Percentiles rank a stretch among this genome's conserved stretches.
Evolutionary conservation across 2,113 vertebrate genomes (phyloP).

Genomic region (Nematolebias whitei): DNA sequence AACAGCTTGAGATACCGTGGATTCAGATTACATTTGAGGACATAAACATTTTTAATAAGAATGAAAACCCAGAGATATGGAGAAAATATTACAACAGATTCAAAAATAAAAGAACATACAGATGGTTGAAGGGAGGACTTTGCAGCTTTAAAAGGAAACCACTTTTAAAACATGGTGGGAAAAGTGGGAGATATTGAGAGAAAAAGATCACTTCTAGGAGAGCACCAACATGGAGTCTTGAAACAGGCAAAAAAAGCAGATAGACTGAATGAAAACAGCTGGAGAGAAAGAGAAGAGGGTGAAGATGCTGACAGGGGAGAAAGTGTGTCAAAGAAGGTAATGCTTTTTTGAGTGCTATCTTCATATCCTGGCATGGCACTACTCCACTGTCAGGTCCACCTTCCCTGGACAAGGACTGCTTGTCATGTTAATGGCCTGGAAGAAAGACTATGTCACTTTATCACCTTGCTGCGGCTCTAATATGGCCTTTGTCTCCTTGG

Average conservation of each 20-base stretch:
- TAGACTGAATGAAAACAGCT: slow-evolving; percentile 41
- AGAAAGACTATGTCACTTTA: slow-evolving; percentile 68
- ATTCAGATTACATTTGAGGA: slow-evolving; percentile 24
- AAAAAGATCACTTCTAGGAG: slow-evolving; percentile 27
- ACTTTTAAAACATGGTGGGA: slow-evolving; percentile 56
- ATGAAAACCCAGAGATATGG: neutral
- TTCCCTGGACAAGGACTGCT: slow-evolving; percentile 52
- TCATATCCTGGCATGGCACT: slow-evolving; percentile 42
- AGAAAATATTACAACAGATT: slow-evolving; percentile 22
- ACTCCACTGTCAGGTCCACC: slow-evolving; percentile 61
- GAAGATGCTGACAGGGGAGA: slow-evolving; percentile 1
- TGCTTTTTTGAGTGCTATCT: slow-evolving; percentile 48
- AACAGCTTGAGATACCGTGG: slow-evolving; percentile 7
- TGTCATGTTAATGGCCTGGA: slow-evolving; percentile 70
- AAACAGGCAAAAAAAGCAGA: slow-evolving; percentile 12
- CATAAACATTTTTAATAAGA: slow-evolving; percentile 2
- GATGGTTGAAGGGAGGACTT: slow-evolving; percentile 36
- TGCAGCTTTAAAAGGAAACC: slow-evolving; percentile 47
- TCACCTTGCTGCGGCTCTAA: slow-evolving; percentile 56
- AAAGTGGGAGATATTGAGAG: slow-evolving; percentile 32
- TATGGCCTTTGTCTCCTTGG: slow-evolving; percentile 63
- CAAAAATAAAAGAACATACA: slow-evolving; percentile 48
- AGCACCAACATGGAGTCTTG: slow-evolving; percentile 30
- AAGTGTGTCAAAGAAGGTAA: slow-evolving; percentile 38
- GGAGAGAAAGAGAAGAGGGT: slow-evolving; percentile 8